Conservation (phyloP, 2,113 vertebrate species). For the Mystacornis crossleyi region DNA sequence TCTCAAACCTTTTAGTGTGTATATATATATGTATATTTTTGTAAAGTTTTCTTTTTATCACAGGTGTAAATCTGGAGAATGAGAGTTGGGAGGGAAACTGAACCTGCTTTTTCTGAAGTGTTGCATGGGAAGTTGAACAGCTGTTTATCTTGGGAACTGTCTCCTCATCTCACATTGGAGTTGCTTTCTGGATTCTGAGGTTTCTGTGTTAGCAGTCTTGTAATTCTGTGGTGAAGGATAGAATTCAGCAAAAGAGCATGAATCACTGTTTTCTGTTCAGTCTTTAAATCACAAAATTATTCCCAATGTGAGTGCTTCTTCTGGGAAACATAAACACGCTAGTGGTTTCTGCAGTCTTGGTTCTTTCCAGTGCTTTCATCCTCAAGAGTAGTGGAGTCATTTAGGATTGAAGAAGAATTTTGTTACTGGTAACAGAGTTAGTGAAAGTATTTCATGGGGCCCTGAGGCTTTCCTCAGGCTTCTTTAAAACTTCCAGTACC, state of each 20-base stretch:
- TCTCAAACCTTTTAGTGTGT: background rate
- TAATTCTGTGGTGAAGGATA: background rate
- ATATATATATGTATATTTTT: fast-evolving
- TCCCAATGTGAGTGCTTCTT: background rate
- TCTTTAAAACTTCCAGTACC: background rate
- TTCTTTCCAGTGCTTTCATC: background rate
- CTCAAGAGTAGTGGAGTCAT: background rate
- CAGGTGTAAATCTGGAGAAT: background rate
- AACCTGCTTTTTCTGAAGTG: background rate
- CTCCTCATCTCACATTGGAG: background rate
- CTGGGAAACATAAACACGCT: background rate
- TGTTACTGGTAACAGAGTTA: background rate
- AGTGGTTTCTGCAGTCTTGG: background rate
- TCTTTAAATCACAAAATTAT: background rate
- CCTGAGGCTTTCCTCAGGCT: background rate
- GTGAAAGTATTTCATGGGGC: background rate
- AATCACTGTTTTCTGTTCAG: background rate
- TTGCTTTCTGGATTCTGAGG: background rate
- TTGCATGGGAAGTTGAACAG: background rate
- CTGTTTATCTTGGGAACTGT: background rate
- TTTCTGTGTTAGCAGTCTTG: background rate
- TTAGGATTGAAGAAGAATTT: background rate
- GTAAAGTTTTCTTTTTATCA: background rate
- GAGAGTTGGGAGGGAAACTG: background rate
- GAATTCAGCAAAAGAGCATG: background rate